phyloP scores from a whole-genome alignment of 1,140 invertebrate genomes.

The Conus ventricosus region DNA sequence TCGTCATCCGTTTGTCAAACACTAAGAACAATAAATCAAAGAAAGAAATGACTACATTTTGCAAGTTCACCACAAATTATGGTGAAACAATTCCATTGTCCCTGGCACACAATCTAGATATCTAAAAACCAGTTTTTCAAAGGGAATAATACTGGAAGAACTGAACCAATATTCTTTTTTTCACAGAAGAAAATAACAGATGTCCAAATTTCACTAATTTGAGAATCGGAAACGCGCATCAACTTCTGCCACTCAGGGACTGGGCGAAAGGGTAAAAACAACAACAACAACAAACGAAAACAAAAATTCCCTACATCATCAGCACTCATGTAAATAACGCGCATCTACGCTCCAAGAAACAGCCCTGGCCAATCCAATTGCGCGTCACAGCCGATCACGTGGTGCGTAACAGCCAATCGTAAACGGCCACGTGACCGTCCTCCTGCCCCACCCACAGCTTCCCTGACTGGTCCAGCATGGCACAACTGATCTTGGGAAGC shows the following conservation, averaged over 20 bases:
- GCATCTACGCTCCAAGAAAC: not conserved
- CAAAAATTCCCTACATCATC: not conserved
- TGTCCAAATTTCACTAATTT: not conserved
- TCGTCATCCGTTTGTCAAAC: too few species aligned
- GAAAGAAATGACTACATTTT: not conserved
- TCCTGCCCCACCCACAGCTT: slow-evolving; percentile 31
- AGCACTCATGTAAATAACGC: not conserved
- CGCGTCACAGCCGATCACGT: not conserved
- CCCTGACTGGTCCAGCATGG: slow-evolving; percentile 7
- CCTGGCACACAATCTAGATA: too few species aligned
- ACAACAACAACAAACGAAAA: not conserved
- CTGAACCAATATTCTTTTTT: too few species aligned
- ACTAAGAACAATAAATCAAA: not conserved
- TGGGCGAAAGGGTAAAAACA: not conserved
- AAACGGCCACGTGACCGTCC: slow-evolving; percentile 12
- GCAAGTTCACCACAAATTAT: too few species aligned
- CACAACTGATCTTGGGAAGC: slow-evolving; percentile 18
- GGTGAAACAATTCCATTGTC: too few species aligned
- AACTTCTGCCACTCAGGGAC: not conserved
- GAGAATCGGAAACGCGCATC: not conserved
- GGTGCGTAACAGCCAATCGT: slow-evolving; percentile 29
- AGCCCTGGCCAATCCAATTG: not conserved
- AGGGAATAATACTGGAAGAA: too few species aligned
- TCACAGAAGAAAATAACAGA: too few species aligned
- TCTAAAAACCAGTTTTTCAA: too few species aligned